A percentile compares a stretch with the other conserved stretches of the same genome.
phyloP scores from a whole-genome alignment of 2,888 invertebrate genomes.

The Sarcophaga carnaria region DNA sequence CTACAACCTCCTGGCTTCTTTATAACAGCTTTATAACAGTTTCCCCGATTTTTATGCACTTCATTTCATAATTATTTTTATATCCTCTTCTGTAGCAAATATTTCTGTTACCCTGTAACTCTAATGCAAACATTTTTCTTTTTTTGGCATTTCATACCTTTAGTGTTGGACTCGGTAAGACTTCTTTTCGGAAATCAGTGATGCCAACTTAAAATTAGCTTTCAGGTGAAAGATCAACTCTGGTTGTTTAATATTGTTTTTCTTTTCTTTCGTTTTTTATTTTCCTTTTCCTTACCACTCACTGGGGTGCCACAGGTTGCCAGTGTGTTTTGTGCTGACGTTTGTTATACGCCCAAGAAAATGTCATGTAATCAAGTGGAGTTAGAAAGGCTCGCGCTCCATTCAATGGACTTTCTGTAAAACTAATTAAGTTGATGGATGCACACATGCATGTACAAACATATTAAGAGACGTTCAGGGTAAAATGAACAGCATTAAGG shows the following conservation, averaged over 20 bases:
- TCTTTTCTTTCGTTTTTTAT: background rate
- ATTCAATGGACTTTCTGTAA: background rate
- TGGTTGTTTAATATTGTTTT: background rate
- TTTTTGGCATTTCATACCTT: background rate
- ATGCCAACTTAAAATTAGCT: conserved; percentile 31
- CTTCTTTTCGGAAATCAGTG: conserved; percentile 13
- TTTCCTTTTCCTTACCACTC: background rate
- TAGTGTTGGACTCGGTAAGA: background rate
- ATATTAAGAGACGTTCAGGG: background rate
- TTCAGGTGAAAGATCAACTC: conserved; percentile 28
- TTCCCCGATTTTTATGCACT: too few species aligned
- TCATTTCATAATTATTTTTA: too few species aligned
- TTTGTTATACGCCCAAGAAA: background rate
- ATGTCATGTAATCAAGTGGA: background rate
- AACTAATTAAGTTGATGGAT: background rate
- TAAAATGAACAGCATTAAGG: background rate
- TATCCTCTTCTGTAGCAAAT: background rate
- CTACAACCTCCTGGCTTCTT: too few species aligned
- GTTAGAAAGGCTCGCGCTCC: background rate
- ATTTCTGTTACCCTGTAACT: background rate
- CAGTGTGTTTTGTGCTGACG: background rate
- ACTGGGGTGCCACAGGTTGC: background rate
- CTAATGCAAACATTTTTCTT: conserved; percentile 5
- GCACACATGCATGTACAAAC: background rate
- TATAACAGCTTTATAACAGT: too few species aligned